phyloP scores from a whole-genome alignment of 2,888 invertebrate genomes.

The Acleris literana region DNA sequence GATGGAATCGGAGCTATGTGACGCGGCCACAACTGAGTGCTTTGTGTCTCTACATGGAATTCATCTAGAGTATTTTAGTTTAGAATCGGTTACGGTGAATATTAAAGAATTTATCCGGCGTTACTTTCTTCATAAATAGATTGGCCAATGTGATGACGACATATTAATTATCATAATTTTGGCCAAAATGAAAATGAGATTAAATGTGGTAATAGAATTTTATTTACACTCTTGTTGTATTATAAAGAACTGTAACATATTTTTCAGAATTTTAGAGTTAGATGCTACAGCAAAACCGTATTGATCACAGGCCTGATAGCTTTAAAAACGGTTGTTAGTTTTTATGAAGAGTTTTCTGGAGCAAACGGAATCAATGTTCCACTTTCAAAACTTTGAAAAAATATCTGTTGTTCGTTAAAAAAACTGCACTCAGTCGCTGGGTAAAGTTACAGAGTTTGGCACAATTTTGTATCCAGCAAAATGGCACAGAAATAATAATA shows the following conservation, averaged over 20 bases:
- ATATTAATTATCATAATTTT: too few relatives aligned
- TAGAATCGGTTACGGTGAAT: background rate
- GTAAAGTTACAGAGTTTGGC: constrained; percentile 47
- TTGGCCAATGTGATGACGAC: too few relatives aligned
- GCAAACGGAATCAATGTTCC: constrained; percentile 1
- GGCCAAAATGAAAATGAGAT: too few relatives aligned
- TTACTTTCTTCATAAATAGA: too few relatives aligned
- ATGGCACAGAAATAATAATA: constrained; percentile 58
- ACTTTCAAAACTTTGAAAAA: background rate
- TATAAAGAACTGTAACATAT: too few relatives aligned
- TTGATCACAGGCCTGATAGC: too few relatives aligned
- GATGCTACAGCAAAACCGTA: too few relatives aligned
- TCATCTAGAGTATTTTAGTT: too few relatives aligned
- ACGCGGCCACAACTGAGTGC: constrained; percentile 41
- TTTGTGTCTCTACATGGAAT: background rate
- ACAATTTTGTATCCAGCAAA: constrained; percentile 47
- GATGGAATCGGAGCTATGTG: constrained; percentile 57
- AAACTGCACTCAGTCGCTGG: constrained; percentile 26
- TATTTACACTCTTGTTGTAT: too few relatives aligned
- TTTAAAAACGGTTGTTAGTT: too few relatives aligned
- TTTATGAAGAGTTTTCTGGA: background rate
- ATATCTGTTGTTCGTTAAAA: background rate
- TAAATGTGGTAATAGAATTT: too few relatives aligned
- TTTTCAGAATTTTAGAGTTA: too few relatives aligned
- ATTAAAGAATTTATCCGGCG: background rate